phyloP scores from a whole-genome alignment of 2,797 vertebrate species.

The Parauchenoglanis punctatus region DNA sequence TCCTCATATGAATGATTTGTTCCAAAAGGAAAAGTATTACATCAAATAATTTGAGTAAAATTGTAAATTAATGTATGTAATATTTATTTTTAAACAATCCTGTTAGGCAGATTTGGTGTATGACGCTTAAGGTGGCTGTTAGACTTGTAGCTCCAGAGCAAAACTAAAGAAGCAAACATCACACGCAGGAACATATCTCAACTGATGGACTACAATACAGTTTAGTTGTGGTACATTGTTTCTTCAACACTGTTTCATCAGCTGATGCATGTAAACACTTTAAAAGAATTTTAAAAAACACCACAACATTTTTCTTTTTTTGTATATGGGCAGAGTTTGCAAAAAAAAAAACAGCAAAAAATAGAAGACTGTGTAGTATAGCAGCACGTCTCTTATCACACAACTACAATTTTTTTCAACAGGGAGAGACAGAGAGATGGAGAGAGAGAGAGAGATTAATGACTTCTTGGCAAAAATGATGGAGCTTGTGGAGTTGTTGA shows the following conservation, averaged over 20 bases:
- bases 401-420: background rate
- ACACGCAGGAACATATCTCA: background rate
- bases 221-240: background rate
- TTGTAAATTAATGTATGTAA: background rate
- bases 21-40: background rate
- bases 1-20: background rate
- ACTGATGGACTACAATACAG: background rate
- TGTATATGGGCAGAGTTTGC: background rate
- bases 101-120: background rate
- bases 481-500: background rate
- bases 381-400: background rate
- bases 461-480: background rate
- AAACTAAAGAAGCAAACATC: slow-evolving; percentile 5
- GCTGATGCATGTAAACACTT: background rate
- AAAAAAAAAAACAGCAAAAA: background rate
- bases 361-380: background rate
- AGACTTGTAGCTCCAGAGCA: background rate
- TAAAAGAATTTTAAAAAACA: background rate
- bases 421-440: background rate
- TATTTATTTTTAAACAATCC: background rate
- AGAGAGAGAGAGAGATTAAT: too few relatives aligned
- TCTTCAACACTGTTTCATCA: slow-evolving; percentile 4
- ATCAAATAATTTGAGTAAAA: background rate
- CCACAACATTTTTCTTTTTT: background rate
- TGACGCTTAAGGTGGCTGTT: background rate